Evolutionary conservation across 1,140 invertebrate species (phyloP).

Genomic region (Hypothenemus hampei): DNA sequence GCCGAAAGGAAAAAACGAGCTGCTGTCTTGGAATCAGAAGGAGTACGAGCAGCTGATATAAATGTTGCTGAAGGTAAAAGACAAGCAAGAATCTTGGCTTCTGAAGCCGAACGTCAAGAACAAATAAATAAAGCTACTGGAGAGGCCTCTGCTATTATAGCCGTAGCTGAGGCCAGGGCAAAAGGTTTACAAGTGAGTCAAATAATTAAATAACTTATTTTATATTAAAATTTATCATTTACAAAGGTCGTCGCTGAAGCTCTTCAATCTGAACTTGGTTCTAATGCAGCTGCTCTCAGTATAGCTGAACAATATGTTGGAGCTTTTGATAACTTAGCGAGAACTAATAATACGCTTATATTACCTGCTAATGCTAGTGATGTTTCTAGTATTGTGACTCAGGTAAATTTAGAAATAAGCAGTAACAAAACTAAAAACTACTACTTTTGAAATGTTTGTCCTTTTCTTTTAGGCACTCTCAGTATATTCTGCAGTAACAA

Average conservation of each 20-base stretch:
- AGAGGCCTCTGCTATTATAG: conserved; percentile 81
- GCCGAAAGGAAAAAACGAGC: conserved; percentile 96
- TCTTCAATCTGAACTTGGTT: conserved; percentile 57
- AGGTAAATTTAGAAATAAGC: conserved; percentile 53
- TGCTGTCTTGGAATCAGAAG: conserved; percentile 95
- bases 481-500: conserved; percentile 62
- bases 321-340: conserved; percentile 90
- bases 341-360: conserved; percentile 91
- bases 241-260: conserved; percentile 70
- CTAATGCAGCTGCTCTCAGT: conserved; percentile 84
- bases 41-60: conserved; percentile 88
- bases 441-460: not conserved
- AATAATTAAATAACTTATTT: not conserved
- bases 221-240: not conserved
- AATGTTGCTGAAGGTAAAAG: conserved; percentile 95
- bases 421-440: too few species aligned
- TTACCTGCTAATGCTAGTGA: conserved; percentile 88
- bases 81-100: conserved; percentile 85
- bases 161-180: conserved; percentile 79
- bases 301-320: conserved; percentile 93
- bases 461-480: conserved; percentile 59
- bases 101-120: conserved; percentile 80
- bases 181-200: conserved; percentile 60
- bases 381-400: conserved; percentile 75
- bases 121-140: conserved; percentile 83